Evolutionary conservation across 2,888 invertebrate genomes (phyloP).

Genomic region (Euplagia quadripunctaria): DNA sequence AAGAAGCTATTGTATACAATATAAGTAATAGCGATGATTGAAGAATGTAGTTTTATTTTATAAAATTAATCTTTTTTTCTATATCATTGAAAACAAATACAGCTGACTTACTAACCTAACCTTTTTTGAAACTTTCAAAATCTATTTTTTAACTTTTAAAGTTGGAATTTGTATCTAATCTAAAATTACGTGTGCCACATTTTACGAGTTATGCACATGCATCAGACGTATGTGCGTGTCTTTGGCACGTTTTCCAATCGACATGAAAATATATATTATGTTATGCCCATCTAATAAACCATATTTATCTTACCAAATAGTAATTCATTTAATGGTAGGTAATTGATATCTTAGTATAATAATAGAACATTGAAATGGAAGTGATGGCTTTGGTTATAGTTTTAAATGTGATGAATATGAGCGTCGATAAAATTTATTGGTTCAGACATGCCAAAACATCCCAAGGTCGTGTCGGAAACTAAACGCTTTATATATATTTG

Average conservation of each 20-base stretch:
- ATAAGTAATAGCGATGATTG: no score
- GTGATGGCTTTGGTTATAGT: conserved; percentile 21
- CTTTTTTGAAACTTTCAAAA: no score
- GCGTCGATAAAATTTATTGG: neutral
- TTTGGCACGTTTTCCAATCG: conserved; percentile 12
- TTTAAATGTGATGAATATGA: conserved; percentile 10
- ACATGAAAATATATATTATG: neutral
- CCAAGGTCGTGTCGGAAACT: conserved; percentile 1
- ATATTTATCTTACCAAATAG: conserved; percentile 12
- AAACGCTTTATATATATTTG: conserved; percentile 8
- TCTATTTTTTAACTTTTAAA: no score
- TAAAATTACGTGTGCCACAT: no score
- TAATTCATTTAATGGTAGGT: conserved; percentile 28
- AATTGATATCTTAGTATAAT: conserved; percentile 17
- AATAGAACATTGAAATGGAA: conserved; percentile 27
- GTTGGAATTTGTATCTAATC: no score
- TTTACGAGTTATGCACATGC: no score
- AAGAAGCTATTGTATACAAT: no score
- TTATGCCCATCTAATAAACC: conserved; percentile 5
- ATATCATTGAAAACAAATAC: no score
- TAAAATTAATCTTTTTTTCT: no score
- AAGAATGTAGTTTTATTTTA: no score
- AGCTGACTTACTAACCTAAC: no score
- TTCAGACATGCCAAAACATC: conserved; percentile 30
- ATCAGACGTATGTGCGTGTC: neutral